Conservation (phyloP, 2,797 vertebrate genomes). For the Scleropages formosus region DNA sequence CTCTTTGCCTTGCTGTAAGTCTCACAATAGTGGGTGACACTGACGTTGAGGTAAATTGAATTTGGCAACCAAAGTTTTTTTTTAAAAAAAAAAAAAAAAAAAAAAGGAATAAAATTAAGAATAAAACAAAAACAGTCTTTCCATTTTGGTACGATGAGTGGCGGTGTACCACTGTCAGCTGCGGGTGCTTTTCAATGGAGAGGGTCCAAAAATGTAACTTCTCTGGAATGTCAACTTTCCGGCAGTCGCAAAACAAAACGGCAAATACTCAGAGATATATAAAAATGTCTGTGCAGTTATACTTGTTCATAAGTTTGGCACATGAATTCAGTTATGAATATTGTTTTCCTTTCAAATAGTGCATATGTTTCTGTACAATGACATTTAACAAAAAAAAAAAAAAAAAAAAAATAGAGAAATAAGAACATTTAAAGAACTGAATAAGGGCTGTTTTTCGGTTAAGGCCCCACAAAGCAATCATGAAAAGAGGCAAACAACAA, state of each 20-base stretch:
- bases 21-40: constrained; percentile 73
- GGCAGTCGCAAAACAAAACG: constrained; percentile 82
- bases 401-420: constrained; percentile 55
- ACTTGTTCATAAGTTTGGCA: constrained; percentile 98
- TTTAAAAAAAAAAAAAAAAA: constrained; percentile 68
- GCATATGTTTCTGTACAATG: constrained; percentile 96
- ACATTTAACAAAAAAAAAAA: constrained; percentile 78
- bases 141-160: constrained; percentile 89
- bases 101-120: constrained; percentile 39
- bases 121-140: constrained; percentile 78
- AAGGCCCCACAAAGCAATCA: constrained; percentile 75
- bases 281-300: constrained; percentile 88
- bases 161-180: constrained; percentile 83
- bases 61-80: constrained; percentile 81
- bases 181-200: constrained; percentile 86
- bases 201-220: constrained; percentile 79
- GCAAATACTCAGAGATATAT: constrained; percentile 91
- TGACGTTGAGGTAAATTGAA: constrained; percentile 94
- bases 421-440: constrained; percentile 74
- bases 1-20: constrained; percentile 66
- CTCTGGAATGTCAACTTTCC: constrained; percentile 84
- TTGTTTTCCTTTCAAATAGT: constrained; percentile 84
- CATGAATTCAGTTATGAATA: constrained; percentile 73
- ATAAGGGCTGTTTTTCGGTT: constrained; percentile 82
- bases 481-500: constrained; percentile 68